Base-by-base conservation (phyloP, 2,888 invertebrate genomes). In the Aphrophora alni region DNA sequence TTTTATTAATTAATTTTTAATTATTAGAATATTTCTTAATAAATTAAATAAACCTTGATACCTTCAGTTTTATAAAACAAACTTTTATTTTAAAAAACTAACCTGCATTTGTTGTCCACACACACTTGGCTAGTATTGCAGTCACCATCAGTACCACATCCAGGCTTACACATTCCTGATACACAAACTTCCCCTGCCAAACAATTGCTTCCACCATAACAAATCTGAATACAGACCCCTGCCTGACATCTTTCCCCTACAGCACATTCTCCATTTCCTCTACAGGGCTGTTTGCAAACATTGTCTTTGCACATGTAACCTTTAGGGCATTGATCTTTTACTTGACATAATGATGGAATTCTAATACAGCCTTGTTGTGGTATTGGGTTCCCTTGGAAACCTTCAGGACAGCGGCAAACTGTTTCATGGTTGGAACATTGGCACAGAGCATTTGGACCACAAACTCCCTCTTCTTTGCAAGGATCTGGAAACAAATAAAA, bases 301-400 rank as follows among this genome's bases (percentile, higher is more conserved):
- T 93, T 93, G 24, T 92, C 93, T 69, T 94, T 92, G 87, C 97
- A 97, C 89, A 93, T 78, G 85, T 95, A 94, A 75, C 93, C 93
- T 71, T 90, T 89, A 4, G 95, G 94, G 86, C 97, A 97, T 85
- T 95, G 93, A 75, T 91, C 90, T 51, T 92, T 91, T 82, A 91
- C 90, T 51, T 89, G 78, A 85, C 97, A 97, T 24, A 90, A 87
- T 68, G 91, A 90, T n/a, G 96, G 93, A 79, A 95, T 93, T 84
- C 97, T 90, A 7, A 97, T 94, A 87, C 97, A 97, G 5, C 97
- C 97, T 88, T 97, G 95, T 87, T 97, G 94, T 0, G 97, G 93
- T 21, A 93, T 94, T 21, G 97, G 96, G 86, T 95, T 95, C 0
- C 95, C 96, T 88, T 95, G 93, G 87, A 97, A 97, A 38, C 96